Evolutionary conservation across 1,140 invertebrate species (phyloP), one percentile per base, ranked within the genome.

Genomic region (Drosophila willistoni): DNA sequence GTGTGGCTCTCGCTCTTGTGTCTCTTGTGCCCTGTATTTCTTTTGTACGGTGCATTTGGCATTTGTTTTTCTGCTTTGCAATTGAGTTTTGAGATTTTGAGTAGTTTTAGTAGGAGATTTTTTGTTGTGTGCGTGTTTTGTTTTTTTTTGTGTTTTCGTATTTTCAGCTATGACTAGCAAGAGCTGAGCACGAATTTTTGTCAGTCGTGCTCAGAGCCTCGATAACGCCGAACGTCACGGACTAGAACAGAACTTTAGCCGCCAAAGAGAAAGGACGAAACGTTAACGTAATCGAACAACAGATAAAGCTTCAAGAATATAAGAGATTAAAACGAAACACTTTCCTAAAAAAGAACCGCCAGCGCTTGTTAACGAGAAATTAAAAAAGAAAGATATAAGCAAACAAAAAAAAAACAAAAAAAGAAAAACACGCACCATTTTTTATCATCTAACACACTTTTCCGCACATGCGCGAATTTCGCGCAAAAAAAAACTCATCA

Each of bases 141-240:
- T 57, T 57, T 57, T 57, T 9, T 57, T 34, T 19, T 51, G 44
- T 51, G 17, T 51, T 51, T 51, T 51, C 17, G 44, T 51, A 83
- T 79, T 91, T 74, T 86, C 72, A 73, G 75, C 80, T 90, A 91
- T 86, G 78, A 91, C 78, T 83, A 90, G 60, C 68, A 62, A 42
- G 71, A 59, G 85, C 63, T 81, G 83, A 85, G 76, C 66, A 79
- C 22, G 75, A 77, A 70, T 73, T 77, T 64, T 57, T 71, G 83
- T 91, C 81, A 91, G 78, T 90, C 79, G 90, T 91, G 80, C 86
- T 91, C 90, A 81, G 86, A 79, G 74, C 72, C 73, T 86, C 81
- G 70, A 81, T 85, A 80, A 87, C 68, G 67, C 59, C 77, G 73
- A 79, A 87, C 71, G 82, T 82, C 71, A 65, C 71, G 36, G 25